These are phyloP conservation scores for Clarias fuscus DNA, from an alignment of 2,797 vertebrate species.

Conservation along the genomic window DNA sequence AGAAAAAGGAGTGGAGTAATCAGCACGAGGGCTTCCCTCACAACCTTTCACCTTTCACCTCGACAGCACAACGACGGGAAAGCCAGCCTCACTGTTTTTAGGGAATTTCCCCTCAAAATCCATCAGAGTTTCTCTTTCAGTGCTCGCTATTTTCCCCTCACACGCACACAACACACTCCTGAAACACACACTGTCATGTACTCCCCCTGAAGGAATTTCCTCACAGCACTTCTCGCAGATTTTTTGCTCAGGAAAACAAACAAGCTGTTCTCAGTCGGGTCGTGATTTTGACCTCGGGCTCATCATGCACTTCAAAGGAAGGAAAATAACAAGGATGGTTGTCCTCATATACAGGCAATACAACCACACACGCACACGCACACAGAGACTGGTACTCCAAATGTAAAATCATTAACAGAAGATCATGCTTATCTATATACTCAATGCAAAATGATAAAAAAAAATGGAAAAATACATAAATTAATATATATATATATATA, in stretches of 20 bases:
- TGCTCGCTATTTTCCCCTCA: neutral
- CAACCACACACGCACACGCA: constrained; percentile 28
- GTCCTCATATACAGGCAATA: constrained; percentile 6
- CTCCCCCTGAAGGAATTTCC: constrained; percentile 48
- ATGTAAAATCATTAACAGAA: neutral
- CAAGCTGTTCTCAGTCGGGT: constrained; percentile 42
- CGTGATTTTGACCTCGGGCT: constrained; percentile 46
- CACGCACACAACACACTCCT: neutral
- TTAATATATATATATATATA: too few species aligned
- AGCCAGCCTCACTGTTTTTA: neutral
- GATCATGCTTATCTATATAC: neutral
- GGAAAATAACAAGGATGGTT: constrained; percentile 30
- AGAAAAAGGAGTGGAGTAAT: neutral
- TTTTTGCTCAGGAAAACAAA: constrained; percentile 46
- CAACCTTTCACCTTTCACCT: constrained; percentile 16
- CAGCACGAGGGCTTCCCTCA: constrained; percentile 8
- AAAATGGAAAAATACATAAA: too few species aligned
- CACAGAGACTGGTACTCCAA: neutral
- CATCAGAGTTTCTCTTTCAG: constrained; percentile 5
- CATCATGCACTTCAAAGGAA: constrained; percentile 45
- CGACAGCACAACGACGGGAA: neutral
- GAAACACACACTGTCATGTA: constrained; percentile 16
- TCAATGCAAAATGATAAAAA: too few species aligned
- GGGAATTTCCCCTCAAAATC: constrained; percentile 24
- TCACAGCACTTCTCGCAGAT: constrained; percentile 30